phyloP scores from a whole-genome alignment of 1,140 invertebrate genomes.

The Drosophila tropicalis region DNA sequence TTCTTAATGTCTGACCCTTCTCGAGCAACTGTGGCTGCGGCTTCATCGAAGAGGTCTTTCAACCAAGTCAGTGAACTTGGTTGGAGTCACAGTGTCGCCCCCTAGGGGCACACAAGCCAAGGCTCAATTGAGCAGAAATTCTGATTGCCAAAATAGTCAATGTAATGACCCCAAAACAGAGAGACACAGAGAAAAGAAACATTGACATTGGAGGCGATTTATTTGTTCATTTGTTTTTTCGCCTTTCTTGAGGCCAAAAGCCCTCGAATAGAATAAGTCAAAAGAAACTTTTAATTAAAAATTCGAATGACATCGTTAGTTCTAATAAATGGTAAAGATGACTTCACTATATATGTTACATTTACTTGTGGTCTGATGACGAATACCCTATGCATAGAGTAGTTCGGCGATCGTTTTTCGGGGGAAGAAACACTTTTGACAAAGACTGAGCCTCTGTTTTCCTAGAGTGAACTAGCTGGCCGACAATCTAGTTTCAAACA shows the following conservation, averaged over 20 bases:
- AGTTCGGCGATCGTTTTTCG: no score
- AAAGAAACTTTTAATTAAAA: slow-evolving; percentile 7
- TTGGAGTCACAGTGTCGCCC: slow-evolving; percentile 19
- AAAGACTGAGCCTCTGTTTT: no score
- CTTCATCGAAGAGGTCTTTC: background rate
- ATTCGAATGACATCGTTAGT: background rate
- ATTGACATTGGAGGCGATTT: slow-evolving; percentile 2
- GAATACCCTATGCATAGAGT: no score
- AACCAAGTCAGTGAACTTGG: slow-evolving; percentile 17
- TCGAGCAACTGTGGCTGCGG: background rate
- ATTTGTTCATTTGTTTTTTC: no score
- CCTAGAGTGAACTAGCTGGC: no score
- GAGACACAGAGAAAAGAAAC: background rate
- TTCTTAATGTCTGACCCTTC: slow-evolving; percentile 12
- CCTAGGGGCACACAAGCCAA: slow-evolving; percentile 22
- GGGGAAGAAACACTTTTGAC: no score
- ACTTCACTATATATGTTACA: no score
- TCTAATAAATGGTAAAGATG: background rate
- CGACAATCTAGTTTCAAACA: background rate
- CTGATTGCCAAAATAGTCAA: slow-evolving; percentile 24
- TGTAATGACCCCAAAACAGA: slow-evolving; percentile 1
- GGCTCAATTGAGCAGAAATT: slow-evolving; percentile 50
- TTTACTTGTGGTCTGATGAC: no score
- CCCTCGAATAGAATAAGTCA: background rate
- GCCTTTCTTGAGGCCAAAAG: no score